These are phyloP conservation scores for Tupiocoris notatus DNA, from an alignment of 2,888 invertebrate genomes.

Conservation along the genomic window DNA sequence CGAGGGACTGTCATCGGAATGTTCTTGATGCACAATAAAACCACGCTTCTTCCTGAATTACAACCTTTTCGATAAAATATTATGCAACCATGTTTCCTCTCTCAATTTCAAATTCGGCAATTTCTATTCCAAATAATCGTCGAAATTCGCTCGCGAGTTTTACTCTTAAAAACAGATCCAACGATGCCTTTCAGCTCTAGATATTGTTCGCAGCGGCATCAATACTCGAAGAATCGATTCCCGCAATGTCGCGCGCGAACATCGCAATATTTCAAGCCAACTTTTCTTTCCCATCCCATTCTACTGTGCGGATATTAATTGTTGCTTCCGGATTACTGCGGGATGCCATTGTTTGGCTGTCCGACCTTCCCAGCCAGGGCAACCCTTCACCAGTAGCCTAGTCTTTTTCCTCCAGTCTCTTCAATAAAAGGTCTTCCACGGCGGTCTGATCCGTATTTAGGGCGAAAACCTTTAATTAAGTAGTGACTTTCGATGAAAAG, in stretches of 20 bases:
- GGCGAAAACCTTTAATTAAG: not conserved
- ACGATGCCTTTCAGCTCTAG: not conserved
- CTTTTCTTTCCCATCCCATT: not conserved
- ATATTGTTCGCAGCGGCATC: not conserved
- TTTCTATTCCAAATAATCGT: too few relatives aligned
- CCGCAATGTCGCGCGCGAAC: not conserved
- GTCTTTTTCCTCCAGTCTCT: not conserved
- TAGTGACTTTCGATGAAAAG: not conserved
- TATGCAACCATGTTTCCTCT: too few relatives aligned
- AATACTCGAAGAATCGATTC: not conserved
- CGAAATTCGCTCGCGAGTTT: too few relatives aligned
- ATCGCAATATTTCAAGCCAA: not conserved
- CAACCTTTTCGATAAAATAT: too few relatives aligned
- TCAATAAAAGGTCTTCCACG: not conserved
- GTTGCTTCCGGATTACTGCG: not conserved
- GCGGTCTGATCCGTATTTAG: not conserved
- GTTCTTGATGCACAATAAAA: too few relatives aligned
- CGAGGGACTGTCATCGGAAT: too few relatives aligned
- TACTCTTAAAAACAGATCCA: too few relatives aligned
- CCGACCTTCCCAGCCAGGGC: not conserved
- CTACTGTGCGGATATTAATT: not conserved
- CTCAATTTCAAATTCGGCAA: too few relatives aligned
- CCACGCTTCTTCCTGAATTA: too few relatives aligned
- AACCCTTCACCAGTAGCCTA: too few relatives aligned
- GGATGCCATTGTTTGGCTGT: not conserved